Conservation (phyloP, 2,113 vertebrate genomes). For the Lagopus muta region DNA sequence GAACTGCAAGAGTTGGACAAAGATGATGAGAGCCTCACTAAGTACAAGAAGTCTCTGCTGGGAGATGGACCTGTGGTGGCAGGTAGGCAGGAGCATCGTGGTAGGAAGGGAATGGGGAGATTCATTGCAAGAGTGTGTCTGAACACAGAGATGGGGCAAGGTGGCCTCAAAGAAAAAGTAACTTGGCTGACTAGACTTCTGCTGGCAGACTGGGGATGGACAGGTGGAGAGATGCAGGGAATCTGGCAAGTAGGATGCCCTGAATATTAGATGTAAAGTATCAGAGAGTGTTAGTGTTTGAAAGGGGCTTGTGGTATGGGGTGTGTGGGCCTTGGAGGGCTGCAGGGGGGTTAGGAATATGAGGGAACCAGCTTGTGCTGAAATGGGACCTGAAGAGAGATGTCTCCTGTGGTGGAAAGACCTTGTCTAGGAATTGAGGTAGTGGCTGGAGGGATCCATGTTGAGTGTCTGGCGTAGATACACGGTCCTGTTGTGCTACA, state of each 20-base stretch:
- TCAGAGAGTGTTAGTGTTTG: rapidly evolving
- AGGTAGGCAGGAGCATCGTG: constrained; percentile 66
- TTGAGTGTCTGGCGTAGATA: neutral
- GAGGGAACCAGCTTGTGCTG: neutral
- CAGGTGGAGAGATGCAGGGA: neutral
- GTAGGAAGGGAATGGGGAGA: neutral
- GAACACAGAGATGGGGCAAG: neutral
- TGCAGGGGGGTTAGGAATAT: neutral
- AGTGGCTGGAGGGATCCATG: neutral
- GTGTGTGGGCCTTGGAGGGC: neutral
- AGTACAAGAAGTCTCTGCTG: constrained; percentile 85
- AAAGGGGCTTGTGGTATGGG: neutral
- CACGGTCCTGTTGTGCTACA: neutral
- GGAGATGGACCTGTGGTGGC: constrained; percentile 80
- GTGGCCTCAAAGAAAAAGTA: neutral
- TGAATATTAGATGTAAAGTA: neutral
- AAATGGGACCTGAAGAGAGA: neutral
- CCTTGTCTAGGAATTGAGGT: neutral
- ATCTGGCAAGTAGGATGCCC: neutral
- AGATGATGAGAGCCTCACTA: constrained; percentile 83
- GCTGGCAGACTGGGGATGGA: neutral
- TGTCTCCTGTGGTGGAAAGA: neutral
- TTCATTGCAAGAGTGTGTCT: neutral
- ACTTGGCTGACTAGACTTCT: neutral
- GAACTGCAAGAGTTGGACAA: constrained; percentile 86